Evolutionary conservation across 2,888 invertebrate species (phyloP).

Genomic region (Galerucella calmariensis): DNA sequence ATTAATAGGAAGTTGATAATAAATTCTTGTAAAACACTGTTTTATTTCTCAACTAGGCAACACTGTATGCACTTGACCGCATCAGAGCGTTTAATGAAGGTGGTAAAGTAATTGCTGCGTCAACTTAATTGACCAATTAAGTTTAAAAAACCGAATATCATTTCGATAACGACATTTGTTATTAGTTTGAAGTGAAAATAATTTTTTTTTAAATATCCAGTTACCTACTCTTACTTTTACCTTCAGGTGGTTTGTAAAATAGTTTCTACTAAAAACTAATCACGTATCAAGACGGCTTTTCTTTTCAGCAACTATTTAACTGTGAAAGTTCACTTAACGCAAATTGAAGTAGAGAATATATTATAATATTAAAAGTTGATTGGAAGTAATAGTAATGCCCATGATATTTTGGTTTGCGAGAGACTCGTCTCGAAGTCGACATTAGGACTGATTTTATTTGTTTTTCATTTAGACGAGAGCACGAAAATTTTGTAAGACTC

Average conservation of each 20-base stretch:
- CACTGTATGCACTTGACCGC: too few relatives aligned
- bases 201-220: not conserved
- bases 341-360: not conserved
- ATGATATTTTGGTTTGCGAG: too few relatives aligned
- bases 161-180: conserved; percentile 4
- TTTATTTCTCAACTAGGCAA: too few relatives aligned
- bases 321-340: not conserved
- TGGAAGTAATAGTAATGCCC: too few relatives aligned
- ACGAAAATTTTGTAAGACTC: too few relatives aligned
- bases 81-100: too few relatives aligned
- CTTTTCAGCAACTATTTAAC: not conserved
- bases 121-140: not conserved
- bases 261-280: not conserved
- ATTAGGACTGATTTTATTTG: too few relatives aligned
- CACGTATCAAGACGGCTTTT: conserved; percentile 8
- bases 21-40: too few relatives aligned
- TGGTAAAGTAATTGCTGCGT: not conserved
- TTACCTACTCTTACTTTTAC: conserved; percentile 10
- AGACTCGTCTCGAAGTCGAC: too few relatives aligned
- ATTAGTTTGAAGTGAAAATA: conserved; percentile 1
- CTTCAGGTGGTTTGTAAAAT: not conserved
- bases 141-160: not conserved
- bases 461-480: too few relatives aligned
- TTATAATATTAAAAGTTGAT: not conserved
- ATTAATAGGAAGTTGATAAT: too few relatives aligned